A percentile compares a stretch with the other conserved stretches of the same genome.
Evolutionary conservation across 2,797 vertebrate species (phyloP).

Genomic region (Artibeus jamaicensis): DNA sequence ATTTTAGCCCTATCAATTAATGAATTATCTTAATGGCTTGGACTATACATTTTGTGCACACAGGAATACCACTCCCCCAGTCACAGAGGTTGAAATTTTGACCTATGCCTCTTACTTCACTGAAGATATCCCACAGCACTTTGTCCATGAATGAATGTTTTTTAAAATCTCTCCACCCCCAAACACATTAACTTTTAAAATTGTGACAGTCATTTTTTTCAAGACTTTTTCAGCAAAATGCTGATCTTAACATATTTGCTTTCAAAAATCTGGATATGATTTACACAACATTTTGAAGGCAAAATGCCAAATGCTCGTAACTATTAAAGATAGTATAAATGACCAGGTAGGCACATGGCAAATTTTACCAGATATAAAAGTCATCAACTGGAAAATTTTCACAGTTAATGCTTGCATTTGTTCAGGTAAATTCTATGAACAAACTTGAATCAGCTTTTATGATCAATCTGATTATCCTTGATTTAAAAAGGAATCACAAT

Average conservation of each 20-base stretch:
- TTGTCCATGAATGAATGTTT: slow-evolving; percentile 27
- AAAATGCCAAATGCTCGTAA: slow-evolving; percentile 51
- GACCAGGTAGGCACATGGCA: neutral
- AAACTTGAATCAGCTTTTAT: neutral
- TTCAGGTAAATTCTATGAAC: neutral
- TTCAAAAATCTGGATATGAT: slow-evolving; percentile 62
- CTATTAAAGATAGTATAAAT: slow-evolving; percentile 47
- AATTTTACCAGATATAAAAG: slow-evolving; percentile 29
- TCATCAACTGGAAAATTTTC: neutral
- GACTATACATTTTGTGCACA: neutral
- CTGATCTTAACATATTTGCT: slow-evolving; percentile 49
- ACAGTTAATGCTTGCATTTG: slow-evolving; percentile 47
- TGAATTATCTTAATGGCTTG: neutral
- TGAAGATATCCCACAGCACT: slow-evolving; percentile 2
- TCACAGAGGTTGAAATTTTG: neutral
- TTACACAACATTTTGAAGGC: slow-evolving; percentile 42
- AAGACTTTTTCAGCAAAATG: slow-evolving; percentile 35
- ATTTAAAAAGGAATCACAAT: neutral
- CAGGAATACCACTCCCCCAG: neutral
- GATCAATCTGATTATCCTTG: neutral
- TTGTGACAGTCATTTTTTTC: slow-evolving; percentile 45
- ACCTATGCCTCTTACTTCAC: neutral
- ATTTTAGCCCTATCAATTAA: slow-evolving; percentile 11
- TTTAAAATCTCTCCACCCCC: neutral
- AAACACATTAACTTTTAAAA: slow-evolving; percentile 48